Conservation (phyloP, 2,797 vertebrate genomes). For the Bucorvus abyssinicus region DNA sequence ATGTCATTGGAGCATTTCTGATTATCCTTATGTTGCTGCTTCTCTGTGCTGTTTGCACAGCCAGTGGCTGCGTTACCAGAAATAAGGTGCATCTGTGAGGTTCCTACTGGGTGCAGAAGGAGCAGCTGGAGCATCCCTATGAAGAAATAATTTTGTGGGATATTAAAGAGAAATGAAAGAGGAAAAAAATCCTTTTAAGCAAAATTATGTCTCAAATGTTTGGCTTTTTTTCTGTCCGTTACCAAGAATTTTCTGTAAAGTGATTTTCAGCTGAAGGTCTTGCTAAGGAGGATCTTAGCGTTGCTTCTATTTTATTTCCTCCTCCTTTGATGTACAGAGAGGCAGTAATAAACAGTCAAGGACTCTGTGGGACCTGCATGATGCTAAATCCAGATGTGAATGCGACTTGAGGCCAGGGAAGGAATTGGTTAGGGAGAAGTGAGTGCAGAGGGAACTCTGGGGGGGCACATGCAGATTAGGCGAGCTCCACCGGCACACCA, state of each 20-base stretch:
- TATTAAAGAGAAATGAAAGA: not conserved
- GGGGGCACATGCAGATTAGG: not conserved
- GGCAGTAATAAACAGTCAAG: not conserved
- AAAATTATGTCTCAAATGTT: not conserved
- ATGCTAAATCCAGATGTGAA: not conserved
- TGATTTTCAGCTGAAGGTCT: conserved; percentile 11
- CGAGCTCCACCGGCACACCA: not conserved
- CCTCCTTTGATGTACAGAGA: not conserved
- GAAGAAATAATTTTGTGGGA: not conserved
- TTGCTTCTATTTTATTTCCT: not conserved
- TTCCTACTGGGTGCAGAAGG: not conserved
- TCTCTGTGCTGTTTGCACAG: not conserved
- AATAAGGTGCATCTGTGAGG: not conserved
- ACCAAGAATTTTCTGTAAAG: not conserved
- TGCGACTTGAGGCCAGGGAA: not conserved
- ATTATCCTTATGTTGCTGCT: not conserved
- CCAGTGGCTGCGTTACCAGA: not conserved
- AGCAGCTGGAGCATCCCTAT: not conserved
- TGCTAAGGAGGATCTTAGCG: not conserved
- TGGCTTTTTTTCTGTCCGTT: not conserved
- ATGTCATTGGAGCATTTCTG: not conserved
- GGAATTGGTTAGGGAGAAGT: not conserved
- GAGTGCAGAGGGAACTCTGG: not conserved
- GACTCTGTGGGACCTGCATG: not conserved
- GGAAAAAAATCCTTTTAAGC: not conserved